Conservation (phyloP, 2,888 invertebrate genomes). For the Alviniconcha strummeri region DNA sequence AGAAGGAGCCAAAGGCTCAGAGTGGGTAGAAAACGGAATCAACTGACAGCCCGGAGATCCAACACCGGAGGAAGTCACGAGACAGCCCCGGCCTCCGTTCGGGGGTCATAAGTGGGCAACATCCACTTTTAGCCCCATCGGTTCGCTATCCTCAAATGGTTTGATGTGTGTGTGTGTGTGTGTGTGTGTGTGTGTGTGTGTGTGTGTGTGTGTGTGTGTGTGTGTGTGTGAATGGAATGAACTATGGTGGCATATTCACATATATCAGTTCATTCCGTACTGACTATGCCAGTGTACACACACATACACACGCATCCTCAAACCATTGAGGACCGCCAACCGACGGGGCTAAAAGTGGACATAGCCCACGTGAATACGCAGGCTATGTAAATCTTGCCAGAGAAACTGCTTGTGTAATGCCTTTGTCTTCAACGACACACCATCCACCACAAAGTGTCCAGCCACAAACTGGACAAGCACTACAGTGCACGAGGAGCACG, state of each 20-base stretch:
- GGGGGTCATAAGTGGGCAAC: not conserved
- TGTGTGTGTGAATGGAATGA: not conserved
- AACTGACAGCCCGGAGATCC: too few relatives aligned
- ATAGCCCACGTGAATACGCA: not conserved
- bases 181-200: not conserved
- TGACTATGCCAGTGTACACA: too few relatives aligned
- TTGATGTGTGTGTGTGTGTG: not conserved
- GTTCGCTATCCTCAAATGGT: not conserved
- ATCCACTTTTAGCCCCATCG: too few relatives aligned
- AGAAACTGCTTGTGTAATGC: too few relatives aligned
- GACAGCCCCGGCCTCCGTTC: not conserved
- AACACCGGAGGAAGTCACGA: not conserved
- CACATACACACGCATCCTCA: too few relatives aligned
- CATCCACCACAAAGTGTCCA: too few relatives aligned
- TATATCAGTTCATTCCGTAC: not conserved
- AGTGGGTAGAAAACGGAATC: not conserved
- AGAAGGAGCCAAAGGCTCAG: not conserved
- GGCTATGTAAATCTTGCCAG: not conserved
- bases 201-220: constrained; percentile 13
- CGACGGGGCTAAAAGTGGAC: not conserved
- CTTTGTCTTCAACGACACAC: too few relatives aligned
- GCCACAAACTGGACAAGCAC: too few relatives aligned
- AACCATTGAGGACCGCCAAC: too few relatives aligned
- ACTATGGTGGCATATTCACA: not conserved
- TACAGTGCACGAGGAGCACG: too few relatives aligned